Conservation (phyloP, 2,888 invertebrate species). For the Tromatobia lineatoria region DNA sequence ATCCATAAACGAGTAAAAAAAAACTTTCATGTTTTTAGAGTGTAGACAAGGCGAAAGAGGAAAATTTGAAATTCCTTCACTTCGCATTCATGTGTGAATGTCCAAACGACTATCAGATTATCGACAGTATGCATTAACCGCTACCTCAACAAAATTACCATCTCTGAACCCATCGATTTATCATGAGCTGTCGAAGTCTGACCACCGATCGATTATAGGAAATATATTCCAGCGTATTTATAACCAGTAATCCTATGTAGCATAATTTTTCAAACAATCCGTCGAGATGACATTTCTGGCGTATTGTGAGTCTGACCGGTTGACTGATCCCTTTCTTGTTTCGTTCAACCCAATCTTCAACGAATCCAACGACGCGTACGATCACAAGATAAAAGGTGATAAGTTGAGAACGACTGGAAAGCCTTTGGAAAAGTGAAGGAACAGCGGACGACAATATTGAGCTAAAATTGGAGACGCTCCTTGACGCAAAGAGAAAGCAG, state of each 20-base stretch:
- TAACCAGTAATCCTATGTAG: not conserved
- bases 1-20: no score
- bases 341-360: not conserved
- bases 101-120: constrained; percentile 63
- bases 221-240: constrained; percentile 1
- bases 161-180: not conserved
- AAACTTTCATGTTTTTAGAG: no score
- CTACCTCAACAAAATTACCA: constrained; percentile 18
- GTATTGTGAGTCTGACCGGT: not conserved
- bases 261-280: not conserved
- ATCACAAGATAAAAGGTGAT: not conserved
- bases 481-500: constrained; percentile 12
- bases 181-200: not conserved
- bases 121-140: constrained; percentile 56
- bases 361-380: constrained; percentile 19
- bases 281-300: not conserved
- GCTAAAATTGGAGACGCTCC: constrained; percentile 20
- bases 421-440: constrained; percentile 24
- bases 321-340: not conserved
- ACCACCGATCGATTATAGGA: not conserved
- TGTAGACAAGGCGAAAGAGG: no score
- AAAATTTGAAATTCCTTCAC: not conserved
- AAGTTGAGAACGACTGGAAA: constrained; percentile 23
- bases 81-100: constrained; percentile 58
- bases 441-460: constrained; percentile 31